phyloP scores from a whole-genome alignment of 2,888 invertebrate species.

The Leucophenga montana region DNA sequence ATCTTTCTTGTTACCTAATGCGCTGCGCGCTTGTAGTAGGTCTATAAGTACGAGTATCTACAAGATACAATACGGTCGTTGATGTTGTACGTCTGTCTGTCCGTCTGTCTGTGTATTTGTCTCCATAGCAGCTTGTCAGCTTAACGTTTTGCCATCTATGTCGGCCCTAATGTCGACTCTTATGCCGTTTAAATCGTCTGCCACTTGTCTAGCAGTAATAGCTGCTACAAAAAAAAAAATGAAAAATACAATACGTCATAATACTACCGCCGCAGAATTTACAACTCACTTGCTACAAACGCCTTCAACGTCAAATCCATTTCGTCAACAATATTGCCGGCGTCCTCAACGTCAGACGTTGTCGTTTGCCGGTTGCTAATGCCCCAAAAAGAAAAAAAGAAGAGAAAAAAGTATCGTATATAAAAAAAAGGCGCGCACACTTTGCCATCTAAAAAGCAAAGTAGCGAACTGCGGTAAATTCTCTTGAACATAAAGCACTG shows the following conservation, averaged over 20 bases:
- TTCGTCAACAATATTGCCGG: constrained; percentile 6
- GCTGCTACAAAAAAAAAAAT: constrained; percentile 1
- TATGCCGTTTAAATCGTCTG: constrained; percentile 5
- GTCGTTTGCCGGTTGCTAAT: constrained; percentile 8
- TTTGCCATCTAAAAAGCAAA: constrained; percentile 42
- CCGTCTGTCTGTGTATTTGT: no score
- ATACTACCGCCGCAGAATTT: no score
- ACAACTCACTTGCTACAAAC: no score
- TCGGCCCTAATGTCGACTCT: background rate
- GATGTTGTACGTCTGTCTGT: no score
- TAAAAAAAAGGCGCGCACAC: background rate
- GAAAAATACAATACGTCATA: background rate
- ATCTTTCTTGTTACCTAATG: no score
- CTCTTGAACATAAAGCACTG: no score
- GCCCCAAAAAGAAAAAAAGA: background rate
- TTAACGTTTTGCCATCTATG: constrained; percentile 1
- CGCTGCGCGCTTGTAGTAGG: no score
- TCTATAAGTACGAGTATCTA: no score
- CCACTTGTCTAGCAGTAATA: constrained; percentile 14
- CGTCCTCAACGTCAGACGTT: background rate
- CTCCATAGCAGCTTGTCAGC: constrained; percentile 6
- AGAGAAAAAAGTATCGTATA: background rate
- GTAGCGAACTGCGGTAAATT: no score
- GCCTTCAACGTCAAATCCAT: no score
- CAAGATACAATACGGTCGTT: no score